Base-by-base conservation (phyloP, 2,113 vertebrate genomes). In the Sitta europaea region DNA sequence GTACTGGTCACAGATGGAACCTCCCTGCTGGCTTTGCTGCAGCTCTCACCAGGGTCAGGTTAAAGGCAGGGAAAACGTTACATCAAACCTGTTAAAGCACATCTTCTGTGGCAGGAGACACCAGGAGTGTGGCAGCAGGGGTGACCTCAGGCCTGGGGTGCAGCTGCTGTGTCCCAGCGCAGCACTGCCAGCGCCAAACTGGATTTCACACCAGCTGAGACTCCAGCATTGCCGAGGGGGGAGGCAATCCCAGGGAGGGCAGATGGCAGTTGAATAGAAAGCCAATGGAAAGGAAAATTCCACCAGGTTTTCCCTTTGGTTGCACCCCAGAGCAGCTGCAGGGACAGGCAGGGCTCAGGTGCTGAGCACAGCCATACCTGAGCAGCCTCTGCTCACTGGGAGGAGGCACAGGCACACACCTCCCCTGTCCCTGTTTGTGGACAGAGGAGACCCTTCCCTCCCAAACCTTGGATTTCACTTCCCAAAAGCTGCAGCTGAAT, bases 161-260 rank as follows among this genome's bases (percentile, higher is more conserved):
- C 6, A 3, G 23, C 50, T 57, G 51, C 61, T 17, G 7, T 20
- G 45, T 59, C 23, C 23, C 27, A 54, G 68, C 57, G 47, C 79
- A 57, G 14, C 7, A 21, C 33, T 75, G 66, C 58, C 53, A 45
- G 5, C 0, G 0, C 23, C 14, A 58, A 42, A 40, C 35, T 25
- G 65, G 17, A 35, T 45, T 61, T 36, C 55, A 48, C 13, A 71
- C 17, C 65, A 54, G 20, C 28, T 51, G 31, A 18, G 38, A 38
- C 22, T 36, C 66, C 55, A 36, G 54, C 33, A 12, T 22, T 78
- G 16, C 48, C 2, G 0, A 5, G 25, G 20, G 31, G 36, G 47
- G 57, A 86, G 33, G 18, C 45, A 70, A 1, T 25, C 17, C 18
- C 48, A 17, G 35, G 21, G 25, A 40, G 8, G 57, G 62, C 22